Evolutionary conservation across 2,888 invertebrate species (phyloP).

Genomic region (Neria commutata): DNA sequence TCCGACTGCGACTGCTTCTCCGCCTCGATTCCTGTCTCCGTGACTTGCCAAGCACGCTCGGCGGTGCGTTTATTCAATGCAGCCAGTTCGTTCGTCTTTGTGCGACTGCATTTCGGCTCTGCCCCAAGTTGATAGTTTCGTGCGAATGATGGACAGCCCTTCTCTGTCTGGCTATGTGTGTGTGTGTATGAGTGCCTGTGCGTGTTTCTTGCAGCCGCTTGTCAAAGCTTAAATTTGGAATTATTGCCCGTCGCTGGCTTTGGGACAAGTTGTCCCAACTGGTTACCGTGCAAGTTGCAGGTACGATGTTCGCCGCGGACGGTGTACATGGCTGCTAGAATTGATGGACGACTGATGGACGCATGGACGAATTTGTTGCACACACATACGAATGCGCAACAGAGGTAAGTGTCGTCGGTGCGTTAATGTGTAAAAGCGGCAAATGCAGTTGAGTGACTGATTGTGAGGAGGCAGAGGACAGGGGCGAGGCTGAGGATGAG

Average conservation of each 20-base stretch:
- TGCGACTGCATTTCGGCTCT: background rate
- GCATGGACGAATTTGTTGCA: slow-evolving; percentile 16
- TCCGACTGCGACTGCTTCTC: background rate
- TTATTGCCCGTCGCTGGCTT: background rate
- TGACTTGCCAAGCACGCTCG: background rate
- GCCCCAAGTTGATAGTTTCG: background rate
- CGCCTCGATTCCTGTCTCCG: no score
- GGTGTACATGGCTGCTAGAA: background rate
- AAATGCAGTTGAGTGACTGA: slow-evolving; percentile 25
- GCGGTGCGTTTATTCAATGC: background rate
- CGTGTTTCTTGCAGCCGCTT: slow-evolving; percentile 18
- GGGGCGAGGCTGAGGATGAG: background rate
- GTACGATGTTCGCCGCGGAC: slow-evolving; percentile 7
- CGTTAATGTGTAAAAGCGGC: slow-evolving; percentile 34
- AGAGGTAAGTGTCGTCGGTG: slow-evolving; percentile 21
- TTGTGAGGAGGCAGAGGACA: slow-evolving; percentile 10
- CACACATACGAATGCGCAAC: slow-evolving; percentile 12
- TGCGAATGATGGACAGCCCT: background rate
- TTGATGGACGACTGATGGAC: slow-evolving; percentile 4
- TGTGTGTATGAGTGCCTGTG: slow-evolving; percentile 5
- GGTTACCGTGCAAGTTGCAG: slow-evolving; percentile 31
- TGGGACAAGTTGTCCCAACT: slow-evolving; percentile 35
- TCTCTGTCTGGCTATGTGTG: slow-evolving; percentile 9
- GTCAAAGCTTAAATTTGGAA: slow-evolving; percentile 16
- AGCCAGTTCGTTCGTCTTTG: background rate